Evolutionary conservation across 2,888 invertebrate genomes (phyloP).

Genomic region (Melangyna quadrimaculata): DNA sequence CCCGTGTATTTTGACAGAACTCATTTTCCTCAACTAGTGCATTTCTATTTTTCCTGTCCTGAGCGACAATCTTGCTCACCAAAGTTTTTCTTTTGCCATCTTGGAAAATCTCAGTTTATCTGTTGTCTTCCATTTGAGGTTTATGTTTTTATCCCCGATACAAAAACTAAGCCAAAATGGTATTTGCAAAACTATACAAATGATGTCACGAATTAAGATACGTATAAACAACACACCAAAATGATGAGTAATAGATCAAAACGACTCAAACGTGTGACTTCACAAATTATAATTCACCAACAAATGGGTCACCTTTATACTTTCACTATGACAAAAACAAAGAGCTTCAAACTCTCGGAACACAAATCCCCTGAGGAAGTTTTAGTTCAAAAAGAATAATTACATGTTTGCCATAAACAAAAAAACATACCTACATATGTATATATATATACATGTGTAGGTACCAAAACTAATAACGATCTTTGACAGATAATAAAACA

Average conservation of each 20-base stretch:
- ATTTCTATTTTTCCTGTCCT: too few species aligned
- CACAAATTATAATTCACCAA: constrained; percentile 22
- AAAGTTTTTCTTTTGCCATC: too few species aligned
- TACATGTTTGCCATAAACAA: constrained; percentile 35
- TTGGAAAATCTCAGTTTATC: too few species aligned
- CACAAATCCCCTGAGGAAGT: constrained; percentile 38
- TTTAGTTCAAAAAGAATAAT: constrained; percentile 10
- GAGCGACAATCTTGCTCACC: too few species aligned
- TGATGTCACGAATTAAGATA: constrained; percentile 28
- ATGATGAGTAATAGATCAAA: constrained; percentile 14
- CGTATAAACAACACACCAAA: background rate
- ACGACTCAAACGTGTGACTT: constrained; percentile 33
- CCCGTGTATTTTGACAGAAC: too few species aligned
- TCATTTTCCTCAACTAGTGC: too few species aligned
- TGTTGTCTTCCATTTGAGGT: too few species aligned
- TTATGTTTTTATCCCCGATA: too few species aligned
- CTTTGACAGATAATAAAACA: constrained; percentile 39
- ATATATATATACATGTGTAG: too few species aligned
- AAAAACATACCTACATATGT: too few species aligned
- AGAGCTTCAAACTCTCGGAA: background rate
- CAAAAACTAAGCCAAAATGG: background rate
- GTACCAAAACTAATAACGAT: constrained; percentile 43
- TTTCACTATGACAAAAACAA: constrained; percentile 33
- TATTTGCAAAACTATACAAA: constrained; percentile 23
- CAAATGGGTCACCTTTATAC: constrained; percentile 49